Conservation (phyloP, 2,888 invertebrate species). For the Watsonalla cultraria region DNA sequence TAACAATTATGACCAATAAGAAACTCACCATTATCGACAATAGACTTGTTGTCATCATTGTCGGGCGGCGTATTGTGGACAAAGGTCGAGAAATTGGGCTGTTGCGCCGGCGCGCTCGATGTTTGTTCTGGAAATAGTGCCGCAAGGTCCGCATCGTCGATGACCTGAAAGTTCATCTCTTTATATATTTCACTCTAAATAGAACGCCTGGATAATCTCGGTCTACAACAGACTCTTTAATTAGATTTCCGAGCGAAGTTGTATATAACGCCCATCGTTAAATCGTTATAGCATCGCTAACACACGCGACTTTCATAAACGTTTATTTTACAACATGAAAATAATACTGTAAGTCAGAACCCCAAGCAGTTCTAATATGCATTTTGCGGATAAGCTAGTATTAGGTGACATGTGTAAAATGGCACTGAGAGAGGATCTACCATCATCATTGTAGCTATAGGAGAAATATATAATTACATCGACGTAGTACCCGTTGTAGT, state of each 20-base stretch:
- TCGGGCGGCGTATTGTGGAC: constrained; percentile 60
- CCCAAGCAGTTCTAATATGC: too few relatives aligned
- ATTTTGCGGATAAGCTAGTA: too few relatives aligned
- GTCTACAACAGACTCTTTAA: background rate
- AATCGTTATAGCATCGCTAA: too few relatives aligned
- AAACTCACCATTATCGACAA: constrained; percentile 68
- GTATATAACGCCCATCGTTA: too few relatives aligned
- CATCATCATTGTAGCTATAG: too few relatives aligned
- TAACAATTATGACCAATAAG: background rate
- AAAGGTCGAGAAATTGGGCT: constrained; percentile 78
- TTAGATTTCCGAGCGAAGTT: background rate
- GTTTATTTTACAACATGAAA: too few relatives aligned
- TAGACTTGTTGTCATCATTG: constrained; percentile 72
- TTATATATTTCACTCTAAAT: constrained; percentile 13
- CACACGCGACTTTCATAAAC: too few relatives aligned
- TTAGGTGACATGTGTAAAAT: too few relatives aligned
- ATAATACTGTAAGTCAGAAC: too few relatives aligned
- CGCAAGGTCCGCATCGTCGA: constrained; percentile 88
- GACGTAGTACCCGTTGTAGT: too few relatives aligned
- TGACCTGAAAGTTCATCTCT: constrained; percentile 73
- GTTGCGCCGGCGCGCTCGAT: constrained; percentile 76
- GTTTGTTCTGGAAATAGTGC: constrained; percentile 87
- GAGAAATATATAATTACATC: too few relatives aligned
- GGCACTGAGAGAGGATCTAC: too few relatives aligned
- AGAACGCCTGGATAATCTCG: constrained; percentile 1